These are phyloP conservation scores for Limnodromus scolopaceus DNA, from an alignment of 2,797 vertebrate genomes.

Conservation along the genomic window DNA sequence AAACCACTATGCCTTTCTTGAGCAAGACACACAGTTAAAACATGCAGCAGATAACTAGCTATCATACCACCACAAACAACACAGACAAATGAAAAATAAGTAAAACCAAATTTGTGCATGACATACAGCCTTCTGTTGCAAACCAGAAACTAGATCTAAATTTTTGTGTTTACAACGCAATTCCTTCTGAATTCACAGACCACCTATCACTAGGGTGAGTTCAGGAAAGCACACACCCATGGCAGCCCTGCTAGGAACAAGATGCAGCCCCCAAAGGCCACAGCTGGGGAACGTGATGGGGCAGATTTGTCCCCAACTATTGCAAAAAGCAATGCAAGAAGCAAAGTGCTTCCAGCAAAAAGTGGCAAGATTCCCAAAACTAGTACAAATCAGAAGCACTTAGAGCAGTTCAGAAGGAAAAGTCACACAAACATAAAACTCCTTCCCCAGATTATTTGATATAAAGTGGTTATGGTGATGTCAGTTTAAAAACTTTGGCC, in stretches of 20 bases:
- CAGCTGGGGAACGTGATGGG: background rate
- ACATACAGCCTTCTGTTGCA: background rate
- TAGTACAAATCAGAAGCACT: background rate
- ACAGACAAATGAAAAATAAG: background rate
- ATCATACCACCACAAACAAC: background rate
- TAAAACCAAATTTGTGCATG: background rate
- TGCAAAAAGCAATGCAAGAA: accelerated
- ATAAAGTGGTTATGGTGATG: accelerated
- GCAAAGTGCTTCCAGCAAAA: background rate
- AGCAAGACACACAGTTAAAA: background rate
- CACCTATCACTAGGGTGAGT: background rate
- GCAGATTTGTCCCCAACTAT: background rate
- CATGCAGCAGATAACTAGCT: background rate
- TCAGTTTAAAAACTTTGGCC: background rate
- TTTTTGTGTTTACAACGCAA: background rate
- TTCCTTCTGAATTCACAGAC: background rate
- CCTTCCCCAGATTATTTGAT: background rate
- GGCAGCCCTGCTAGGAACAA: background rate
- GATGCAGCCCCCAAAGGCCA: background rate
- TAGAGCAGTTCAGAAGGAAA: background rate
- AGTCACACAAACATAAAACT: background rate
- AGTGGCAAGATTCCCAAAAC: background rate
- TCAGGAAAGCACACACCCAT: background rate
- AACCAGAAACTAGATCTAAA: background rate
- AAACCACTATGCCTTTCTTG: background rate